Percentiles rank a stretch among this genome's conserved stretches.
Conservation (phyloP, 2,888 invertebrate species). For the Hypena proboscidalis region DNA sequence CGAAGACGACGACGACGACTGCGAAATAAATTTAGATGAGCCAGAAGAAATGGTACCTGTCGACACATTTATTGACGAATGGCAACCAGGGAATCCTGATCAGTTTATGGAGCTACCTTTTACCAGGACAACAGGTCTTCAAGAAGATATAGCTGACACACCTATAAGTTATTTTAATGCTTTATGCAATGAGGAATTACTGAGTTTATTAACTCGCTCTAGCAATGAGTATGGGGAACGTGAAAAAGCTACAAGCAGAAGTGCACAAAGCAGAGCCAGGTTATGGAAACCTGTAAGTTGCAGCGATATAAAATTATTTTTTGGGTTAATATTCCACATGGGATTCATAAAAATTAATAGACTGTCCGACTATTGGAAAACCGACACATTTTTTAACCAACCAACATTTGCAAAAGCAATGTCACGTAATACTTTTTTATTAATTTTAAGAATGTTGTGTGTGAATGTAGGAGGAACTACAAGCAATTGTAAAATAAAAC, state of each 20-base stretch:
- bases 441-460: constrained; percentile 26
- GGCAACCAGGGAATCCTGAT: no score
- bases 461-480: constrained; percentile 14
- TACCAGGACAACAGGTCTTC: constrained; percentile 23
- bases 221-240: constrained; percentile 17
- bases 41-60: not conserved
- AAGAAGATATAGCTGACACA: constrained; percentile 24
- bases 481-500: constrained; percentile 24
- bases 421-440: constrained; percentile 21
- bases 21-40: no score
- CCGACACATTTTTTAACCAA: constrained; percentile 21
- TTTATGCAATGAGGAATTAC: constrained; percentile 18
- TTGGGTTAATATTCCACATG: constrained; percentile 22
- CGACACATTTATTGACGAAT: constrained; percentile 5
- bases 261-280: constrained; percentile 4
- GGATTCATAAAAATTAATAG: constrained; percentile 22
- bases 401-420: constrained; percentile 18
- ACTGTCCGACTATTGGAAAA: constrained; percentile 21
- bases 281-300: constrained; percentile 20
- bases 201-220: constrained; percentile 18
- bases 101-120: no score
- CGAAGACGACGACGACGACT: no score
- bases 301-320: constrained; percentile 19
- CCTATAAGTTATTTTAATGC: constrained; percentile 28
- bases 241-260: constrained; percentile 4